phyloP scores from a whole-genome alignment of 2,888 invertebrate genomes.

The Drosophila subquinaria region DNA sequence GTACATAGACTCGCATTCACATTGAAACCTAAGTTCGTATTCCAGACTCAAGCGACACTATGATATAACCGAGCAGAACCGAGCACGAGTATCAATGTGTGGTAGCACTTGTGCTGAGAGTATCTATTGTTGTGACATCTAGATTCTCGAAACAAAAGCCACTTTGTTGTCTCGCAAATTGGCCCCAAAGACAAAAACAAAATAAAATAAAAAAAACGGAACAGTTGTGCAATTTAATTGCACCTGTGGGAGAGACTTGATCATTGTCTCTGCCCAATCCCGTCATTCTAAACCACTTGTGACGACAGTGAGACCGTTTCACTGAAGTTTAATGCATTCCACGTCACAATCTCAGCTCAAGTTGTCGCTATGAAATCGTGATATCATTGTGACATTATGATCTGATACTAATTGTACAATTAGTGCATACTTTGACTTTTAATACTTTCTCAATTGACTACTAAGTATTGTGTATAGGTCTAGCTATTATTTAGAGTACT shows the following conservation, averaged over 20 bases:
- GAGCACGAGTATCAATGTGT: constrained; percentile 15
- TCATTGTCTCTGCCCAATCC: constrained; percentile 36
- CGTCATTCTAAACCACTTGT: constrained; percentile 18
- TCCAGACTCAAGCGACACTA: constrained; percentile 21
- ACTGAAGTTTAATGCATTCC: constrained; percentile 40
- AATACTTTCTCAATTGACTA: constrained; percentile 6
- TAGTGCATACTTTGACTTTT: constrained; percentile 34
- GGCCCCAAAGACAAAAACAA: constrained; percentile 21
- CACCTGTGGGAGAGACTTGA: constrained; percentile 31
- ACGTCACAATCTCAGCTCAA: constrained; percentile 35
- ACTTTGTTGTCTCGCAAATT: constrained; percentile 42
- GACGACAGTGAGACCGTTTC: constrained; percentile 45
- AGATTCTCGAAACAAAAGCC: constrained; percentile 49
- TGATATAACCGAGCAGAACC: constrained; percentile 33
- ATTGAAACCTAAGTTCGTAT: constrained; percentile 13
- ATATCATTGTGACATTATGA: constrained; percentile 43
- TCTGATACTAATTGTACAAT: constrained; percentile 8
- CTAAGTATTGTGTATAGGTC: background rate
- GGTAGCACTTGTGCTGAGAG: constrained; percentile 6
- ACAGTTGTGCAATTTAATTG: constrained; percentile 62
- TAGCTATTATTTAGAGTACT: background rate
- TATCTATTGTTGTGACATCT: constrained; percentile 27
- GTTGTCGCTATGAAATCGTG: constrained; percentile 38
- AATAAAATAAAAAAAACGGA: constrained; percentile 21
- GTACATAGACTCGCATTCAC: constrained; percentile 2